phyloP scores from a whole-genome alignment of 2,113 vertebrate species.

The Holacanthus passer region DNA sequence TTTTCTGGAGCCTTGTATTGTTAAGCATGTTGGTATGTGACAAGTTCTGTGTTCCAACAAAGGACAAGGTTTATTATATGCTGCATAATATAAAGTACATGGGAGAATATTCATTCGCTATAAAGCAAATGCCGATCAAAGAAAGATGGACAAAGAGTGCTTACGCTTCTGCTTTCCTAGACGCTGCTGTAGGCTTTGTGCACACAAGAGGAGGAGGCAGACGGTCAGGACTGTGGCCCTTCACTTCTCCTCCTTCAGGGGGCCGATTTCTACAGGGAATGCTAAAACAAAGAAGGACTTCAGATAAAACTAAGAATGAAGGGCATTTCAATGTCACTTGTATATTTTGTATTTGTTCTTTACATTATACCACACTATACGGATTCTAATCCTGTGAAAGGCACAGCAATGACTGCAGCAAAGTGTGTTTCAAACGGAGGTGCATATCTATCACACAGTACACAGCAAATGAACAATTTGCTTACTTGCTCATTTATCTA shows the following conservation, averaged over 20 bases:
- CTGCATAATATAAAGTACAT: too few species aligned
- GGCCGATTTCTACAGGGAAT: conserved; percentile 16
- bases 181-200: background rate
- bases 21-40: background rate
- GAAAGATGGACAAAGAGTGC: background rate
- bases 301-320: background rate
- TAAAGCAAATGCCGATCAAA: background rate
- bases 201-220: background rate
- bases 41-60: background rate
- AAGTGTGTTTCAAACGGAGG: conserved; percentile 19
- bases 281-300: conserved; percentile 2
- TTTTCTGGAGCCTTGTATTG: background rate
- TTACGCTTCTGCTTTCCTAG: background rate
- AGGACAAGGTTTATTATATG: background rate
- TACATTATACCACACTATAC: too few species aligned
- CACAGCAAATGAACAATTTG: conserved; percentile 46
- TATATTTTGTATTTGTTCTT: background rate
- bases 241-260: conserved; percentile 16
- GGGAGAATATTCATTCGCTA: background rate
- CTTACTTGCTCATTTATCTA: conserved; percentile 74
- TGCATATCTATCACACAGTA: conserved; percentile 16
- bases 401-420: conserved; percentile 13
- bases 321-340: background rate
- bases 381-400: conserved; percentile 2
- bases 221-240: background rate